Percentiles rank a stretch among this genome's conserved stretches.
phyloP scores from a whole-genome alignment of 2,888 invertebrate species.

The Odontocolon sp. region DNA sequence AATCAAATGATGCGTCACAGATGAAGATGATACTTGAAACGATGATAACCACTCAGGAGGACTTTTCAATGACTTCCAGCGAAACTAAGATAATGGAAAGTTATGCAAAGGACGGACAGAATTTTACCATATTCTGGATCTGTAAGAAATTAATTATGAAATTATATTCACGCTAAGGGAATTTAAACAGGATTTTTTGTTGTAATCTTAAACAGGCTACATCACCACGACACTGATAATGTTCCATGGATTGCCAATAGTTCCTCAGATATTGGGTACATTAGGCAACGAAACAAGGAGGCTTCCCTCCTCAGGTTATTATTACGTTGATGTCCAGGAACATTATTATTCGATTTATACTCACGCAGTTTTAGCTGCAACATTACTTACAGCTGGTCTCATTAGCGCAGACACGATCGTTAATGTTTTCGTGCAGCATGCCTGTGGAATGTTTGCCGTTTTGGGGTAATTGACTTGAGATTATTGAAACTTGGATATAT shows the following conservation, averaged over 20 bases:
- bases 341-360: constrained; percentile 32
- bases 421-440: constrained; percentile 52
- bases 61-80: neutral
- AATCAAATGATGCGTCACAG: constrained; percentile 8
- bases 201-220: neutral
- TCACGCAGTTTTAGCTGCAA: neutral
- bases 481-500: too few relatives aligned
- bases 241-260: neutral
- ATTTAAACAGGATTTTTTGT: neutral
- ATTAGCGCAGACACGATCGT: constrained; percentile 56
- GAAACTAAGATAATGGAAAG: constrained; percentile 13
- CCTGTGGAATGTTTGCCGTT: constrained; percentile 50
- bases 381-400: constrained; percentile 1
- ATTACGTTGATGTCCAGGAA: constrained; percentile 27
- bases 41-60: neutral
- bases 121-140: constrained; percentile 11
- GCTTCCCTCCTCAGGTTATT: constrained; percentile 6
- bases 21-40: constrained; percentile 14
- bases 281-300: constrained; percentile 1
- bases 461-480: too few relatives aligned
- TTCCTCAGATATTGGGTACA: neutral
- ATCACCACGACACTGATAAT: neutral
- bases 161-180: neutral
- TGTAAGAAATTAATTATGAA: constrained; percentile 2
- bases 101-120: constrained; percentile 9